Base-by-base conservation (phyloP, 2,113 vertebrate genomes). In the Herpailurus yagouaroundi region DNA sequence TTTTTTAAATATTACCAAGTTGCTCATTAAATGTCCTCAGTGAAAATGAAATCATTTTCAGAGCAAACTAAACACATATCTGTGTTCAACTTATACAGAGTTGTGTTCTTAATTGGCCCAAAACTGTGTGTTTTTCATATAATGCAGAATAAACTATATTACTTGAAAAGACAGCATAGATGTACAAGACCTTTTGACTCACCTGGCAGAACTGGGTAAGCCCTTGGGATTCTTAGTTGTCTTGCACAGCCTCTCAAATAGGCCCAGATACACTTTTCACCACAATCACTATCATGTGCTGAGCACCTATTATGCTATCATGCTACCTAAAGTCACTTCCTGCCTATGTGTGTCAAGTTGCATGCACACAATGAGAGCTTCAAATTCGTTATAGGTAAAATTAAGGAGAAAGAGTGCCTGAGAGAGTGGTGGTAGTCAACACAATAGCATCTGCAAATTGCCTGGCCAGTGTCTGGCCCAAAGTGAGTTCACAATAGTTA, bases 11-110 rank as follows among this genome's bases (percentile, higher is more conserved):
- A 86, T 89, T 57, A 84, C 23, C 33, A 77, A 84, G 16, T 80
- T 91, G 21, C 74, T 93, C 95, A 10, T 89, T 91, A 94, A 94
- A 74, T 76, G 29, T 55, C 41, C 71, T 95, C 41, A 55, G 18
- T 91, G 45, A 76, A 91, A 97, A 96, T 92, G 16, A 73, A 95
- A 90, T 93, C 29, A 64, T 89, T 95, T 96, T 92, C 45, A 91
- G 45, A 80, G 63, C 73, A 84, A 88, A 91, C 57, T 82, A 96
- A 52, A 86, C 31, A 71, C 23, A 3, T 80, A 45, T 84, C 25
- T 91, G 6, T 82, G 63, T 89, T 96, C 64, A 77, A 48, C 5
- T 89, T 89, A 93, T 23, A 95, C 71, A 91, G 68, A 69, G 29
- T 63, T 71, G 79, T 71, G 25, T 90, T 95, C 89, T 90, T 83